Evolutionary conservation across 2,113 vertebrate species (phyloP), one percentile per base, ranked within the genome.

Genomic region (Nothoprocta pentlandii): DNA sequence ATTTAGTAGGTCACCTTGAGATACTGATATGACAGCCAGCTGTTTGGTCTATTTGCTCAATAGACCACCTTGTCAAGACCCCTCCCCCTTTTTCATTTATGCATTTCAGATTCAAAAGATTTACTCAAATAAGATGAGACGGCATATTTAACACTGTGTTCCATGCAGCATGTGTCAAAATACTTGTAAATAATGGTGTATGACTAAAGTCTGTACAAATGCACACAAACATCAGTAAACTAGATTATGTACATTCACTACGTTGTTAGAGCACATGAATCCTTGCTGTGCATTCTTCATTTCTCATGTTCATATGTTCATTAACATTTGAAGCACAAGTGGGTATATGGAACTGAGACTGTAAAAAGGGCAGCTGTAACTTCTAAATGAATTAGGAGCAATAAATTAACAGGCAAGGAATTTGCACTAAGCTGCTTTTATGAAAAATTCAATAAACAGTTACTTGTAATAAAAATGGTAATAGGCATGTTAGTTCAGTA

Each of bases 391-490:
- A 85, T 67, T 83, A 81, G 61, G 77, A 71, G 23, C 12, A 78
- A 75, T 86, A 81, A 83, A 91, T 91, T 94, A 88, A 11, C 28
- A 71, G 44, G 51, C 47, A 91, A 90, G 17, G 61, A 93, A 91
- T 88, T 85, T 79, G 9, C 87, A 88, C 28, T 58, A 80, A 93
- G 90, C 47, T 42, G 9, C 12, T 78, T 93, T 92, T 95, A 96
- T 95, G 94, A 94, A 94, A 90, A 88, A 95, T 86, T 90, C 90
- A 94, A 93, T 93, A 95, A 94, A 90, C 47, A 12, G 36, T 66
- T 80, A 44, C 73, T 92, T 67, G 76, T 42, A 92, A 95, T 94
- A 95, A 95, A 97, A 94, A 96, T 90, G 73, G 44, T 66, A 95
- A 95, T 95, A 91, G 94, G 41, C 11, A 69, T 53, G 67, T 19